These are phyloP conservation scores for Brachionus rubens DNA, from an alignment of 1,140 invertebrate genomes.

Conservation along the genomic window DNA sequence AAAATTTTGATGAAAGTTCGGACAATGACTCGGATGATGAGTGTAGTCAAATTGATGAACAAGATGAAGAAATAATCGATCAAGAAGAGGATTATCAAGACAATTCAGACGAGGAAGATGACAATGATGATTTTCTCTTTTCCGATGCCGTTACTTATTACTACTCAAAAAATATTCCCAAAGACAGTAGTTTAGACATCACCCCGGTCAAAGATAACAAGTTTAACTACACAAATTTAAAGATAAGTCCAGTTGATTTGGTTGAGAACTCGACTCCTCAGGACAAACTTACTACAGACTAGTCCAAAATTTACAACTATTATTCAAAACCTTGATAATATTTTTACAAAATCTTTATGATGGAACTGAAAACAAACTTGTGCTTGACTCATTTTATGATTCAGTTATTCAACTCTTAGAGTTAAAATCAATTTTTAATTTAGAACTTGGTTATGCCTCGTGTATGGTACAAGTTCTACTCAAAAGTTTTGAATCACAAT, in stretches of 20 bases:
- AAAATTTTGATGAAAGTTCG: not conserved
- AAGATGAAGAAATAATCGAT: not conserved
- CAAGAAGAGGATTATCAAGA: not conserved
- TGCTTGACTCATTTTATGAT: too few species aligned
- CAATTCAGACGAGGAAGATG: not conserved
- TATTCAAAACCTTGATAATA: too few species aligned
- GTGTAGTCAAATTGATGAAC: not conserved
- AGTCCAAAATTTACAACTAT: too few species aligned
- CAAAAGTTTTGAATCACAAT: too few species aligned
- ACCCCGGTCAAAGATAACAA: constrained; percentile 4
- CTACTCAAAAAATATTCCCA: not conserved
- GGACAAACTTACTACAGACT: not conserved
- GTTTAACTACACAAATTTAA: not conserved
- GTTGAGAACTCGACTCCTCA: not conserved
- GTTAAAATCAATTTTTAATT: too few species aligned
- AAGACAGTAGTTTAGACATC: not conserved
- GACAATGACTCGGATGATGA: not conserved
- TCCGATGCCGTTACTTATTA: constrained; percentile 20
- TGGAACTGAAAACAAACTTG: too few species aligned
- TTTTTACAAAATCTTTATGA: too few species aligned
- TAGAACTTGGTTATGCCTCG: too few species aligned
- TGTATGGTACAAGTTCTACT: too few species aligned
- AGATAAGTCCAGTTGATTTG: not conserved
- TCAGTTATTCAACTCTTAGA: too few species aligned
- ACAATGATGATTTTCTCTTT: not conserved